Evolutionary conservation across 2,888 invertebrate genomes (phyloP), one percentile per base, ranked within the genome.

Genomic region (Acronicta aceris): DNA sequence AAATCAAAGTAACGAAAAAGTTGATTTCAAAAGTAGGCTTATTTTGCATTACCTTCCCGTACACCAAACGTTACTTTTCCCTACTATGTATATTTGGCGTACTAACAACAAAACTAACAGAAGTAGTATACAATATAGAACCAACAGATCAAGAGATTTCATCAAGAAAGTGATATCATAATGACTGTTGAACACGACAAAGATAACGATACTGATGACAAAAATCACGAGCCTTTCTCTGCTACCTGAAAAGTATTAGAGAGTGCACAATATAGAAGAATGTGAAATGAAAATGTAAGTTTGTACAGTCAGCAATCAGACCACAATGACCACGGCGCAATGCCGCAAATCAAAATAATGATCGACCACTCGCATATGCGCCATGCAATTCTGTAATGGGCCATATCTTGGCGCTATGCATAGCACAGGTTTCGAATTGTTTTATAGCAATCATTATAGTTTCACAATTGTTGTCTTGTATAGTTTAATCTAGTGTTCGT

Each of bases 281-380:
- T 78, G 74, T 65, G 64, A 71, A 81, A 75, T 73, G 76, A 78
- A 79, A 81, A 68, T 76, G 68, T 72, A 69, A 75, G 71, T 80
- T 67, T 72, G 76, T 71, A 66, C 75, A 76, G 63, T 73, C 68
- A 64, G 72, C 76, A 68, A 78, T 77, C 65, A 71, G 63, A 74
- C 71, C 71, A 78, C 76, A 76, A 73, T 74, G 71, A 74, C 69
- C 66, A 64, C 65, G 73, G 52, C 30, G 54, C 63, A 74, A 75
- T 71, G 75, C 81, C 68, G 73, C 79, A 81, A 82, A 82, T 82
- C 76, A 81, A 72, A 75, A 77, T 78, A 82, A 79, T 83, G 67
- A 76, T 72, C 63, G 49, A 36, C 30, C 49, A 62, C 59, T 56
- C 59, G 74, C 72, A 76, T 78, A 81, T 80, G 74, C 74, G 72